Base-by-base conservation (phyloP, 2,797 vertebrate genomes). In the Sphenodon punctatus region DNA sequence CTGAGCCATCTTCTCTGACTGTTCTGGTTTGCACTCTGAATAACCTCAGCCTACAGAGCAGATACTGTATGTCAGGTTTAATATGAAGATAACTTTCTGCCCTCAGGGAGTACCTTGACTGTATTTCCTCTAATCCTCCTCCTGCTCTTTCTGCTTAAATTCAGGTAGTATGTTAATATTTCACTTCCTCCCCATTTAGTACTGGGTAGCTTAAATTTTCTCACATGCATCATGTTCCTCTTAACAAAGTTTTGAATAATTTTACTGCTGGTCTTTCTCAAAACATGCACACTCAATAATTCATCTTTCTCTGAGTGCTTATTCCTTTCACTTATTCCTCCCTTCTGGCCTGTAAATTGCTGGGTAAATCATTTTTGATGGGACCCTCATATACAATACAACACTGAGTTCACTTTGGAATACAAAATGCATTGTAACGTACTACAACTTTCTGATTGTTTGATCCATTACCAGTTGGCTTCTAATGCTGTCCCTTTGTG, bases 61-160 rank as follows among this genome's bases (percentile, higher is more conserved):
- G 53, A 61, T 49, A 51, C 23, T 30, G 17, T 4, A 46, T 30
- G 61, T 66, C 84, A 81, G 73, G 20, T 1, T 20, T 48, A 13
- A 58, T 76, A 67, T 72, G 65, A 61, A 82, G 30, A 4, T 65
- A 64, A 32, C 3, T 43, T 60, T 4, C 4, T 38, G 15, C 34
- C 71, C 38, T 79, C 11, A 14, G 76, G 68, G n/a, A 70, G 23
- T 58, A 61, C 5, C 48, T 36, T 69, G 58, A 46, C 32, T 80
- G 86, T 20, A 55, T 11, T 17, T 87, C 7, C 32, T 85, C 9
- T 60, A 79, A 51, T 67, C n/a, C 56, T 73, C 8, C 46, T 59
- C 38, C 43, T 82, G 15, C 43, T 49, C 51, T 70, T 1, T 75
- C 43, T 36, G 36, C 27, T 80, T 61, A 63, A 25, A n/a, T 65